Evolutionary conservation across 2,888 invertebrate genomes (phyloP), one percentile per base, ranked within the genome.

Genomic region (Diarsia mendica): DNA sequence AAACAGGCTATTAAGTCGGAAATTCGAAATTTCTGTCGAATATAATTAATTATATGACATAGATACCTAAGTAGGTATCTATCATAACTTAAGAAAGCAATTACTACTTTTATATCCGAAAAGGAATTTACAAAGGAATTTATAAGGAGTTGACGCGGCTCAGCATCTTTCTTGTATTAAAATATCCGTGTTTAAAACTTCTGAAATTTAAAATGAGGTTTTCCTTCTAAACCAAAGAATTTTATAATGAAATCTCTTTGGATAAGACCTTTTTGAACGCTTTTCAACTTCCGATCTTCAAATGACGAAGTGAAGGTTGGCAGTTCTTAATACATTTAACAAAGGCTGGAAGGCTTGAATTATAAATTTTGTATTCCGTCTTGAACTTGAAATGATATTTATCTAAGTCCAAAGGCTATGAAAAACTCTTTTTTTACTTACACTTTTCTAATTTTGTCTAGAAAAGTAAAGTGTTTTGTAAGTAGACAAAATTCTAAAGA

Each of bases 221-320:
- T 86, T 84, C 87, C 84, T 84, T 87, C 82, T 77, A 87, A 89
- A 89, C 88, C 87, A 85, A 90, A 90, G 89, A 90, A 91, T 90
- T 89, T 90, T 84, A 88, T 90, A 87, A 90, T 88, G 88, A 90
- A 91, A 89, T 88, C 89, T 88, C 88, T 88, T 87, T 86, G 75
- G 85, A 80, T 87, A 86, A 86, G 77, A 84, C 87, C 86, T 87
- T 88, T 89, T 87, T 84, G 79, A 89, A 85, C 83, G 87, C 85
- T 88, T 89, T 87, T 86, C 75, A 89, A 90, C 89, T 90, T 89
- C 75, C 85, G 78, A 85, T 86, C 76, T 84, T 74, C 83, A 83
- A 88, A 85, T 88, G 87, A 88, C 85, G 87, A 85, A 89, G 88
- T 87, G 77, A 87, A 84, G 86, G 87, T 85, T 87, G 84, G 84